A percentile compares a stretch with the other conserved stretches of the same genome.
phyloP scores from a whole-genome alignment of 1,140 invertebrate genomes.

The Drosophila bipectinata region DNA sequence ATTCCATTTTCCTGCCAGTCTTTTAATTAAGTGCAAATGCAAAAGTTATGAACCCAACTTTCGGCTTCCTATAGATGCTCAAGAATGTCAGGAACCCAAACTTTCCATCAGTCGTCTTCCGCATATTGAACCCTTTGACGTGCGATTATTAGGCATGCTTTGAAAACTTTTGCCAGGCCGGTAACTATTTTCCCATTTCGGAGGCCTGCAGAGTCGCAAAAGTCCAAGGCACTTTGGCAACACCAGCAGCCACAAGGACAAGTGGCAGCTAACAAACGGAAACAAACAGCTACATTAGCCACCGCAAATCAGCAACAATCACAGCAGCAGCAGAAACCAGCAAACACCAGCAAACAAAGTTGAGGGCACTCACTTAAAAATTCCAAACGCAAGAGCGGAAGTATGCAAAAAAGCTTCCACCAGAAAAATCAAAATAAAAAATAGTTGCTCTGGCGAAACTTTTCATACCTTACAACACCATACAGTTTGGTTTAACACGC shows the following conservation, averaged over 20 bases:
- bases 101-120: slow-evolving; percentile 38
- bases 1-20: slow-evolving; percentile 35
- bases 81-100: neutral
- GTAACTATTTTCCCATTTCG: slow-evolving; percentile 32
- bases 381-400: slow-evolving; percentile 76
- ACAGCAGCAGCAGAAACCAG: slow-evolving; percentile 30
- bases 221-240: slow-evolving; percentile 27
- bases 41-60: slow-evolving; percentile 41
- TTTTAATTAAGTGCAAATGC: slow-evolving; percentile 70
- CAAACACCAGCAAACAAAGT: slow-evolving; percentile 63
- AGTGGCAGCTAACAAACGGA: slow-evolving; percentile 72
- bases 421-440: slow-evolving; percentile 23
- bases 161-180: slow-evolving; percentile 20
- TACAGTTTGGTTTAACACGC: neutral
- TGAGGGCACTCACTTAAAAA: slow-evolving; percentile 73
- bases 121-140: slow-evolving; percentile 59
- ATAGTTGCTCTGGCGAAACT: neutral
- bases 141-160: slow-evolving; percentile 15
- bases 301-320: slow-evolving; percentile 71
- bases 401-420: slow-evolving; percentile 72
- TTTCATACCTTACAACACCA: neutral
- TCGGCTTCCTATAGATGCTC: neutral
- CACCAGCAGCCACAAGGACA: slow-evolving; percentile 34
- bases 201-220: slow-evolving; percentile 15
- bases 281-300: slow-evolving; percentile 81